Evolutionary conservation across 2,888 invertebrate genomes (phyloP), one percentile per base, ranked within the genome.

Genomic region (Nebria salina): DNA sequence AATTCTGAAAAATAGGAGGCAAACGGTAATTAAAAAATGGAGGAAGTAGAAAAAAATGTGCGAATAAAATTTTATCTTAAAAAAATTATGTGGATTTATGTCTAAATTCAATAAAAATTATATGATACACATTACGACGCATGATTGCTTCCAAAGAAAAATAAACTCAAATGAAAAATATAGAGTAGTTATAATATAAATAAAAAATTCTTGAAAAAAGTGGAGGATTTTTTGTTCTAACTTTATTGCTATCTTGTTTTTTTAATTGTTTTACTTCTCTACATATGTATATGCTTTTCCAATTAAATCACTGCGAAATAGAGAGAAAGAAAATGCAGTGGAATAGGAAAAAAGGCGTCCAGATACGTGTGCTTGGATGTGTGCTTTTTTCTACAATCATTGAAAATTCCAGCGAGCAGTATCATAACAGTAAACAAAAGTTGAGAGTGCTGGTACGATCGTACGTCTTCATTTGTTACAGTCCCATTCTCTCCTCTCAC

Each of bases 401-500:
- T 74, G 78, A 41, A 78, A 78, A 78, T 78, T 78, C 78, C 66
- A n/a, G 65, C 65, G 74, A 26, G 54, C 43, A 68, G 66, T 76
- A 76, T 73, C 78, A 78, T 78, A 78, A 78, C 74, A 74, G 74
- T 78, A 78, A 78, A 78, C 78, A 78, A 78, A 78, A 78, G 78
- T 78, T 65, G 34, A 78, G 78, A 74, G 74, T 26, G 68, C 68
- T 68, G 34, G 20, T 68, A 26, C 26, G 66, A 74, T 74, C 66
- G 78, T 78, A 78, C 66, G 65, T 78, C 78, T 78, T 78, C 78
- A 78, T 78, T 78, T 78, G 74, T 78, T 78, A 74, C 74, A 25
- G n/a, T 13, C 20, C 9, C 68, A 54, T 13, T 8, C 54, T 54
- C 54, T 54, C 54, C 54, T 54, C 54, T 54, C 54, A 54, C 54